These are phyloP conservation scores for Drosophila lacteicornis DNA, from an alignment of 1,140 invertebrate genomes.

Conservation along the genomic window DNA sequence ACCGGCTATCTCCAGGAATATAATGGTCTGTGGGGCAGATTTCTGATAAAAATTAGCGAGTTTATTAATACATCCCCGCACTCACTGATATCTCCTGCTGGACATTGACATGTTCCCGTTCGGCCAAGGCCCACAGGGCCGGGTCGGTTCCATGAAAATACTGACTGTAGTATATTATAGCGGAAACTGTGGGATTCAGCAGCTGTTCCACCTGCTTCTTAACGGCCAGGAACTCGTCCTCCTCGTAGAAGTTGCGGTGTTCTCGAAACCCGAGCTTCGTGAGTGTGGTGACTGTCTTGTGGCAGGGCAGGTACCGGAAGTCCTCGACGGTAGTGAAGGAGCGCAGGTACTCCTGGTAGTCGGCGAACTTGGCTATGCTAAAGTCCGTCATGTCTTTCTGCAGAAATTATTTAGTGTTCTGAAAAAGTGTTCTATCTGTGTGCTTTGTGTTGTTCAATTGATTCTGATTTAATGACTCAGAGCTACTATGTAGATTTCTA, in stretches of 20 bases:
- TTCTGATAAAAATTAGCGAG: no score
- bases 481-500: no score
- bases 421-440: not conserved
- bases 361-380: slow-evolving; percentile 43
- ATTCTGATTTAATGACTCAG: not conserved
- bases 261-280: slow-evolving; percentile 57
- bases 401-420: not conserved
- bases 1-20: slow-evolving; percentile 54
- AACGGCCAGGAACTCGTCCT: slow-evolving; percentile 38
- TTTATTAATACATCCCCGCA: not conserved
- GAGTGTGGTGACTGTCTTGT: slow-evolving; percentile 6
- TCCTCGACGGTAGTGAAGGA: slow-evolving; percentile 52
- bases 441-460: not conserved
- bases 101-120: slow-evolving; percentile 46
- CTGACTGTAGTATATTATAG: slow-evolving; percentile 18
- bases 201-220: slow-evolving; percentile 15
- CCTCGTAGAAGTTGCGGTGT: slow-evolving; percentile 26
- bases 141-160: slow-evolving; percentile 43
- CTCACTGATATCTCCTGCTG: slow-evolving; percentile 55
- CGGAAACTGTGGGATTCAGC: slow-evolving; percentile 33
- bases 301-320: slow-evolving; percentile 39
- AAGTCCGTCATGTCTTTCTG: slow-evolving; percentile 31
- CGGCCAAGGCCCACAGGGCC: slow-evolving; percentile 30
- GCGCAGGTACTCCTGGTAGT: slow-evolving; percentile 49
- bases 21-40: slow-evolving; percentile 55